Base-by-base conservation (phyloP, 1,140 invertebrate species). In the Drosophila bifasciata region DNA sequence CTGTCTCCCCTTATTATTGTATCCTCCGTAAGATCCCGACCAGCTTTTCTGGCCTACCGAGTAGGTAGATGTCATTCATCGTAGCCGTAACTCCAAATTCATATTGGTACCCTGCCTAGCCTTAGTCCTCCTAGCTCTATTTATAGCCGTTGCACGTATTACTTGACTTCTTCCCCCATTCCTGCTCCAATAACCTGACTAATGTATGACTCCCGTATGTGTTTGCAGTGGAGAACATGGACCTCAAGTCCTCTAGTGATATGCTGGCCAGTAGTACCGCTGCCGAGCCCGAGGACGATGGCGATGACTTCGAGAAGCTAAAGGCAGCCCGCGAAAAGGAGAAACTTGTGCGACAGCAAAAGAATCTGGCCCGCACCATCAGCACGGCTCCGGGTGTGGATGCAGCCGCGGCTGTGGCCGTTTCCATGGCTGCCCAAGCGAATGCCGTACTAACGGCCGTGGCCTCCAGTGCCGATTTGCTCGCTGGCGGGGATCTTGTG, bases 221-320 rank as follows among this genome's bases (percentile, higher is more conserved):
- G 11, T 25, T 85, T 85, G 2, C 58, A 91, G 90, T 91, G 40
- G 90, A 91, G 44, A 91, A 91, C 32, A 45, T 90, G 62, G 90
- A 91, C 32, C 48, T 83, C 32, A 77, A 75, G 60, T 63, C 83
- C 2, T 90, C 86, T 0, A 75, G 6, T 36, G 89, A 91, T 71
- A 19, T 76, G 4, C 44, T 86, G 39, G 68, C 40, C 51, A 11
- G 49, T 13, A 45, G 40, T 9, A 9, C 45, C 0, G 70, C 67
- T 19, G 48, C 59, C 6, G 75, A 68, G 16, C 58, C 60, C 4
- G 75, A 62, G 1, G 71, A 88, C 44, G 75, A 75, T 4, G 75
- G 70, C 15, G 93, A 93, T 69, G 93, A 94, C 59, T 94, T 94
- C 40, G 92, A 92, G 1, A 93, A 92, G 70, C 64, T 94, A 4